Evolutionary conservation across 2,888 invertebrate species (phyloP).

Genomic region (Schizaphis graminum): DNA sequence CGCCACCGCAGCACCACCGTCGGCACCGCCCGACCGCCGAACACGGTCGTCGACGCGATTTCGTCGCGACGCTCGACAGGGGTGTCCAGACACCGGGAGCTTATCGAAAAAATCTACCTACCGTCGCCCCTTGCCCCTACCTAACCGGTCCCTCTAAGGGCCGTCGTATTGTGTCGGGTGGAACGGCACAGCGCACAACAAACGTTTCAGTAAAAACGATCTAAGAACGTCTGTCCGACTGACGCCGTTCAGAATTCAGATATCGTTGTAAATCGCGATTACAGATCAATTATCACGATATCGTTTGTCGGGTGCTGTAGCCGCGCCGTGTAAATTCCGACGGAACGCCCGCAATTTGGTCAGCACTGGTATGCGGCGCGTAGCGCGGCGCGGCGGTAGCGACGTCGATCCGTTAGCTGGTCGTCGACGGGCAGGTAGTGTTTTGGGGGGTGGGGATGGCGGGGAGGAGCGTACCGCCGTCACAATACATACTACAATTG

Average conservation of each 20-base stretch:
- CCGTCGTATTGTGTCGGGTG: not conserved
- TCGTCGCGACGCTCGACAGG: not conserved
- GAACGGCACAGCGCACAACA: not conserved
- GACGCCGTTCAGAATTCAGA: not conserved
- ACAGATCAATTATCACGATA: not conserved
- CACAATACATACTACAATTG: not conserved
- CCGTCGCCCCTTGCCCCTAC: not conserved
- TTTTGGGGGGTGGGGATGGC: not conserved
- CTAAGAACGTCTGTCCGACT: not conserved
- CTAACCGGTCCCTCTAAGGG: not conserved
- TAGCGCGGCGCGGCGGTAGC: conserved; percentile 28
- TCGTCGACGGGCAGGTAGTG: too few species aligned
- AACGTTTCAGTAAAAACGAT: not conserved
- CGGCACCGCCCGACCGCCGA: not conserved
- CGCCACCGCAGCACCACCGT: not conserved
- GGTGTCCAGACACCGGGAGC: not conserved
- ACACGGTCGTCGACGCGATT: not conserved
- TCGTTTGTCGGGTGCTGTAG: not conserved
- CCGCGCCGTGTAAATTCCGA: not conserved
- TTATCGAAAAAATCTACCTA: not conserved
- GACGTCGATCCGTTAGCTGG: not conserved
- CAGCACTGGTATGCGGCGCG: conserved; percentile 43
- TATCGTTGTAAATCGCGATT: not conserved
- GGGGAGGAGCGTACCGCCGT: not conserved
- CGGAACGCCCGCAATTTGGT: conserved; percentile 3